These are phyloP conservation scores for Saturnia pavonia DNA, from an alignment of 2,888 invertebrate species.

Conservation along the genomic window DNA sequence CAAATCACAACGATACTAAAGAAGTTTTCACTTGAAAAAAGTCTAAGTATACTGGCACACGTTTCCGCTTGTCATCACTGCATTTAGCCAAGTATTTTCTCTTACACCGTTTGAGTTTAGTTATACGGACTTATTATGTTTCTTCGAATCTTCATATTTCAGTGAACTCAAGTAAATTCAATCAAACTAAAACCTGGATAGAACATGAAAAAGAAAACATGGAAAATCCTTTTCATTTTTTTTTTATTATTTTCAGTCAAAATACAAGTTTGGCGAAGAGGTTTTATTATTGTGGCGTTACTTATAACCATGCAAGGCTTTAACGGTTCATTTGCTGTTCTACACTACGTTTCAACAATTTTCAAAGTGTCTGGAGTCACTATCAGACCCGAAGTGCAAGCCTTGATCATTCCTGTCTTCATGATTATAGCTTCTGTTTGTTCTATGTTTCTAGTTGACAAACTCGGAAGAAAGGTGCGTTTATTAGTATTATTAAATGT, in stretches of 20 bases:
- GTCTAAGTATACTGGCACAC: too few relatives aligned
- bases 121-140: neutral
- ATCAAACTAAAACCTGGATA: neutral
- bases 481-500: neutral
- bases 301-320: slow-evolving; percentile 36
- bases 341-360: slow-evolving; percentile 47
- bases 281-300: slow-evolving; percentile 37
- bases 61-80: neutral
- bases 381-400: slow-evolving; percentile 44
- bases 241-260: slow-evolving; percentile 40
- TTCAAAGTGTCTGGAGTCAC: slow-evolving; percentile 39
- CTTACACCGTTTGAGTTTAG: too few relatives aligned
- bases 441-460: slow-evolving; percentile 41
- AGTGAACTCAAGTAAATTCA: neutral
- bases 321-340: slow-evolving; percentile 44
- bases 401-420: slow-evolving; percentile 45
- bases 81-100: neutral
- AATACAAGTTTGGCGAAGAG: slow-evolving; percentile 48
- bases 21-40: too few relatives aligned
- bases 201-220: neutral
- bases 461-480: slow-evolving; percentile 42
- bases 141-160: neutral
- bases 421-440: slow-evolving; percentile 44
- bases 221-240: neutral
- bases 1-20: too few relatives aligned